Conservation (phyloP, 1,140 invertebrate genomes). For the Pseudachorutes palmiensis region DNA sequence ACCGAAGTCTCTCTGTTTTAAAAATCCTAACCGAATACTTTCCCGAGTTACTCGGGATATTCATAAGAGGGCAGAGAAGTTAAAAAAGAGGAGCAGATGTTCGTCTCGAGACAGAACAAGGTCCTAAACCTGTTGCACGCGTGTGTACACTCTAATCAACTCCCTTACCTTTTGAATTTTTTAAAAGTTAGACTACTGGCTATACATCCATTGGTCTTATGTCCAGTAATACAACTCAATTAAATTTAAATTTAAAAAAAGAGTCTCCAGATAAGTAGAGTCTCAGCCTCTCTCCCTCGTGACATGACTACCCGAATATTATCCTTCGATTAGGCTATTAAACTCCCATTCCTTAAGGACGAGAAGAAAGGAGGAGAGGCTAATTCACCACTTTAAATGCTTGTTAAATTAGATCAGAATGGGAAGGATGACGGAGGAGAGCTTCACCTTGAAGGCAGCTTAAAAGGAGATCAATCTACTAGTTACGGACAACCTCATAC, state of each 20-base stretch:
- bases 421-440: too few relatives aligned
- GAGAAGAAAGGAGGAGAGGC: background rate
- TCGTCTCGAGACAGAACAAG: slow-evolving; percentile 28
- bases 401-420: background rate
- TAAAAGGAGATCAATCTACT: background rate
- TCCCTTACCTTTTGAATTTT: slow-evolving; percentile 2
- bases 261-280: too few relatives aligned
- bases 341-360: background rate
- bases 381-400: background rate
- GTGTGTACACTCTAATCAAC: slow-evolving; percentile 16
- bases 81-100: slow-evolving; percentile 34
- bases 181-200: too few relatives aligned
- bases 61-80: slow-evolving; percentile 10
- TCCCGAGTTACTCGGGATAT: background rate
- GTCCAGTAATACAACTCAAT: too few relatives aligned
- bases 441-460: slow-evolving; percentile 9
- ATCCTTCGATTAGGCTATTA: background rate
- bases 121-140: slow-evolving; percentile 37
- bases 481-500: background rate
- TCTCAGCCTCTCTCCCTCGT: too few relatives aligned
- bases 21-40: background rate
- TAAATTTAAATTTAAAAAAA: too few relatives aligned
- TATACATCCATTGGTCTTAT: too few relatives aligned
- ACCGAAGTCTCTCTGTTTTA: too few relatives aligned
- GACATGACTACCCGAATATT: too few relatives aligned